Evolutionary conservation across 1,140 invertebrate genomes (phyloP).

Genomic region (Aplysia californica): DNA sequence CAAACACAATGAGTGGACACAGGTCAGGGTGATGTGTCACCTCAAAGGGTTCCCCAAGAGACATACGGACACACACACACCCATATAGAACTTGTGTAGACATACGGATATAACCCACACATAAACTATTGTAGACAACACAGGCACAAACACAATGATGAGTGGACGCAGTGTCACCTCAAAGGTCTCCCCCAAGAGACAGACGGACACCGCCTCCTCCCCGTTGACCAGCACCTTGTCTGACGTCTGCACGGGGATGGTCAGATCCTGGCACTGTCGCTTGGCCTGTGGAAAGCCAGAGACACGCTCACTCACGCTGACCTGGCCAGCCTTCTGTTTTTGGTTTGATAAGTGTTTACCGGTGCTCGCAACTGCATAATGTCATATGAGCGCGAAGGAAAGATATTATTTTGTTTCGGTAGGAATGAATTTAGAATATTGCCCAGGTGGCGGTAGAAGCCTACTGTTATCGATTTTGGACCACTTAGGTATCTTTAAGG

Average conservation of each 20-base stretch:
- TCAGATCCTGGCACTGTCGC: conserved; percentile 3
- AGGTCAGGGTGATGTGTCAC: too few species aligned
- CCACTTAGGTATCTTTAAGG: too few species aligned
- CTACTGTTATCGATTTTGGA: background rate
- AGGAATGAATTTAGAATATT: background rate
- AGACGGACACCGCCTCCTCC: background rate
- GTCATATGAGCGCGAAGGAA: background rate
- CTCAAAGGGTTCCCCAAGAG: too few species aligned
- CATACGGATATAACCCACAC: too few species aligned
- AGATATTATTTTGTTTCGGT: background rate
- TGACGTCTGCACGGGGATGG: background rate
- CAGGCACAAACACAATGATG: too few species aligned
- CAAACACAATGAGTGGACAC: too few species aligned
- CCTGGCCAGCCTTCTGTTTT: too few species aligned
- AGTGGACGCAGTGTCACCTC: too few species aligned
- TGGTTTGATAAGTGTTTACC: too few species aligned
- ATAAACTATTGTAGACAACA: too few species aligned
- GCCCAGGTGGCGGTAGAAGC: background rate
- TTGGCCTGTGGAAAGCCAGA: background rate
- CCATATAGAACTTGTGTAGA: too few species aligned
- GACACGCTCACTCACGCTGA: background rate
- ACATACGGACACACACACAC: too few species aligned
- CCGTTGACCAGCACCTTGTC: conserved; percentile 3
- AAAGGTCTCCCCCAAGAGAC: conserved; percentile 6
- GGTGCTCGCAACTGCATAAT: background rate